Conservation (phyloP, 2,113 vertebrate genomes). For the Calypte anna region DNA sequence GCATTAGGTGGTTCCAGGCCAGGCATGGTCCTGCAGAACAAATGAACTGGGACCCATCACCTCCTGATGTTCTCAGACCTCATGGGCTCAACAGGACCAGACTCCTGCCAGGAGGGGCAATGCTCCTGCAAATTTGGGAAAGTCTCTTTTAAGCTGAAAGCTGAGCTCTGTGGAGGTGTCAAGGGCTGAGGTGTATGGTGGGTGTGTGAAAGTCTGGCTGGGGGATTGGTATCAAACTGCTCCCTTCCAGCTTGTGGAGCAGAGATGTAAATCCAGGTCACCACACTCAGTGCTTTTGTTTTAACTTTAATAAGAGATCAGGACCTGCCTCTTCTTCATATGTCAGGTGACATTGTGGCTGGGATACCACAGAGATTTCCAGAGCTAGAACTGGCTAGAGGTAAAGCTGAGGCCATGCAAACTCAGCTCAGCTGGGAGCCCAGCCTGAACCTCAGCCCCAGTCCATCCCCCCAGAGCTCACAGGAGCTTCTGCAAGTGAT, state of each 20-base stretch:
- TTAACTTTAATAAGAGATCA: neutral
- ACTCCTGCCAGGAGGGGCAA: neutral
- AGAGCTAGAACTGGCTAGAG: too few relatives aligned
- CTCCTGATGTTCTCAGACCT: neutral
- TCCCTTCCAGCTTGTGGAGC: neutral
- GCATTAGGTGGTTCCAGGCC: neutral
- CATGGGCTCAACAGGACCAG: fast-evolving
- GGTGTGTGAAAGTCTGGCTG: neutral
- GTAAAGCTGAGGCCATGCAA: neutral
- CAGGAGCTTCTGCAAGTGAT: neutral
- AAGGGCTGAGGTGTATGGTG: neutral
- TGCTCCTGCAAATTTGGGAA: neutral
- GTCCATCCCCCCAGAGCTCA: neutral
- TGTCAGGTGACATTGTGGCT: neutral
- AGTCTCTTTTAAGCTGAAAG: neutral
- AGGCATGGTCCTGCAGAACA: neutral
- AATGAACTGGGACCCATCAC: fast-evolving
- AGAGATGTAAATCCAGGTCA: neutral
- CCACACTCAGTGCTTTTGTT: neutral
- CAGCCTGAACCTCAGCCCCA: neutral
- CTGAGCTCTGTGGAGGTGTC: neutral
- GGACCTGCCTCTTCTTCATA: neutral
- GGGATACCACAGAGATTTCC: too few relatives aligned
- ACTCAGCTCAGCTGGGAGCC: neutral
- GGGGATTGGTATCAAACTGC: neutral